Evolutionary conservation across 2,113 vertebrate genomes (phyloP), one percentile per base, ranked within the genome.

Genomic region (Sylvietta virens): DNA sequence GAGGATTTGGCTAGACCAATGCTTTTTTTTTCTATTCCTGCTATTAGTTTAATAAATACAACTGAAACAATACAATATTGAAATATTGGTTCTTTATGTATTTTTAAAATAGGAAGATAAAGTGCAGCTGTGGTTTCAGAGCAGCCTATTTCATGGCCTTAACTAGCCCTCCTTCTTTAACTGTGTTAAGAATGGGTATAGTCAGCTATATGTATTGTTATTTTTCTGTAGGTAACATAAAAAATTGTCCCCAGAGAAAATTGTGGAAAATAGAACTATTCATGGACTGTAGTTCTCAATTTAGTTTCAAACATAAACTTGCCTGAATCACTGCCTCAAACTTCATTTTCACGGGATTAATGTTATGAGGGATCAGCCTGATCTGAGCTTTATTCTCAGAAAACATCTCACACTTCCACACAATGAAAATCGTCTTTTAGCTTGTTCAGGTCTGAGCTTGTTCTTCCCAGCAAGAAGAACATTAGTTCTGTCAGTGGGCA

Each of bases 281-380:
- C 45, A 45, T 0, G 0, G 31, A 69, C 1, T 61, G 13, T 22
- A 80, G 22, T 37, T 86, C 44, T 77, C 71, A 65, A 10, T 47
- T 54, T 79, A 33, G 5, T 47, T 86, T 91, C 60, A 71, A 91
- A 91, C 1, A 84, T 39, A 76, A 94, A 53, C 8, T 47, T 51
- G 42, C 44, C 35, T 70, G 64, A 53, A 90, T 47, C 12, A 2
- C 24, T 81, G 27, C 33, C 23, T 90, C 40, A 65, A 78, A 83
- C 66, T 72, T 37, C 7, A 44, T 71, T 60, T 79, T 76, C 40
- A 69, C 7, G 7, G 40, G 58, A 93, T n/a, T 80, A 69, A 69
- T 3, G 0, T 35, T 81, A 58, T 2, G 10, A 65, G 26, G 13
- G 27, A 82, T 69, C 53, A 76, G n/a, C n/a, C 79, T 79, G 69